Base-by-base conservation (phyloP, 2,797 vertebrate genomes). In the Tamandua tetradactyla region DNA sequence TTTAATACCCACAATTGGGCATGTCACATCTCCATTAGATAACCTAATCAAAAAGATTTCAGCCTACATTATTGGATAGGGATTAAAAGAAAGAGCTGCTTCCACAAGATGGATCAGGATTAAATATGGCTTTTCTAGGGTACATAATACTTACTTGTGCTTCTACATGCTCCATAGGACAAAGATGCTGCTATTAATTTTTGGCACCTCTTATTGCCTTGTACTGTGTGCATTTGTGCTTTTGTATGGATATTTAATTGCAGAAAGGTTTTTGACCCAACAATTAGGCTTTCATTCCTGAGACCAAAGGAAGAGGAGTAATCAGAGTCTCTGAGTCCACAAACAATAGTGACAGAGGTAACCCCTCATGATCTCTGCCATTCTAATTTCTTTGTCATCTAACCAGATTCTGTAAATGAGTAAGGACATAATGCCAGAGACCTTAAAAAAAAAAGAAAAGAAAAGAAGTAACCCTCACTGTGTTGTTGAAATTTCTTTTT, bases 211-310 rank as follows among this genome's bases (percentile, higher is more conserved):
- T 88, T 84, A 61, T 42, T 94, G 61, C 76, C 69, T 89, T 71
- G 47, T 35, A 22, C 62, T 87, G 25, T 92, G 55, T 83, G 57
- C 82, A 74, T 87, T 92, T 95, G 62, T 88, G 57, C 76, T 85
- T 89, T 44, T 76, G 30, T 64, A 92, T 92, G 61, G 81, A 94
- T 95, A 93, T 87, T 92, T 95, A 92, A 88, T 95, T 85, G 80
- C 40, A 79, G 64, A 55, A 76, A 92, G 7, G 17, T 75, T 83
- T 11, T 72, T 95, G 93, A 90, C 72, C 75, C 37, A 2, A 49
- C 57, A 66, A 42, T 90, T 55, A 94, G 57, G 66, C 68, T 87
- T 90, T 40, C 76, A 47, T 86, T 75, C 84, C 44, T 89, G 88
- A 89, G 61, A 79, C 64, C 80, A 55, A 93, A 94, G 83, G 27